phyloP scores from a whole-genome alignment of 2,113 vertebrate genomes.

The Macrotus californicus region DNA sequence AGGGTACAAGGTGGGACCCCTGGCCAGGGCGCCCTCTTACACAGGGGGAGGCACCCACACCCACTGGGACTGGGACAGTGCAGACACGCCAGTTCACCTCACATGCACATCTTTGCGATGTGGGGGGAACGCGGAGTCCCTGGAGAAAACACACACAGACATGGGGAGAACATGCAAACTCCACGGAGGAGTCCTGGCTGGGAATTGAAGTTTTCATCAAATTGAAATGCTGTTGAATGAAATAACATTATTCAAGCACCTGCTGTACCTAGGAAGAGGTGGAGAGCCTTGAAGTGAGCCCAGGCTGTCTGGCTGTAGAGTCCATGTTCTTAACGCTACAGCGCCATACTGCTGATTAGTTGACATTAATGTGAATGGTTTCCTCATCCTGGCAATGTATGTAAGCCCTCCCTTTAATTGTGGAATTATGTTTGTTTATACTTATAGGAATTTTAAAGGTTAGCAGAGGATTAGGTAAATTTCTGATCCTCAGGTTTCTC shows the following conservation, averaged over 20 bases:
- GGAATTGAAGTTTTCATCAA: not conserved
- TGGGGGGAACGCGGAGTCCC: not conserved
- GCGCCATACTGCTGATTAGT: not conserved
- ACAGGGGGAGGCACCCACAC: not conserved
- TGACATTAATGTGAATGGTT: constrained; percentile 14
- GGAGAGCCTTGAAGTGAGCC: constrained; percentile 6
- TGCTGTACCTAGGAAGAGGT: not conserved
- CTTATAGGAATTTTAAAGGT: constrained; percentile 21
- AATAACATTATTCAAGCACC: not conserved
- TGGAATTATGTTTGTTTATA: not conserved
- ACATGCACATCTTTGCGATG: not conserved
- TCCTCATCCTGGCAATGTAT: constrained; percentile 31
- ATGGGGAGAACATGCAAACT: not conserved
- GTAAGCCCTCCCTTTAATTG: constrained; percentile 13
- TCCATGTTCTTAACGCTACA: not conserved
- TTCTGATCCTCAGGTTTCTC: constrained; percentile 8
- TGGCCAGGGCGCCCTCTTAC: not conserved
- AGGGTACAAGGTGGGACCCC: not conserved
- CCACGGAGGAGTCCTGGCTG: not conserved
- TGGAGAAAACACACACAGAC: not conserved
- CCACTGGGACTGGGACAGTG: not conserved
- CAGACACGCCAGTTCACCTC: not conserved
- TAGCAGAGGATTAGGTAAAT: constrained; percentile 12
- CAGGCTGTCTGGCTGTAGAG: not conserved
- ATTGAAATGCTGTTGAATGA: not conserved